These are phyloP conservation scores for Sitobion miscanthi DNA, from an alignment of 1,140 invertebrate genomes.

Conservation along the genomic window DNA sequence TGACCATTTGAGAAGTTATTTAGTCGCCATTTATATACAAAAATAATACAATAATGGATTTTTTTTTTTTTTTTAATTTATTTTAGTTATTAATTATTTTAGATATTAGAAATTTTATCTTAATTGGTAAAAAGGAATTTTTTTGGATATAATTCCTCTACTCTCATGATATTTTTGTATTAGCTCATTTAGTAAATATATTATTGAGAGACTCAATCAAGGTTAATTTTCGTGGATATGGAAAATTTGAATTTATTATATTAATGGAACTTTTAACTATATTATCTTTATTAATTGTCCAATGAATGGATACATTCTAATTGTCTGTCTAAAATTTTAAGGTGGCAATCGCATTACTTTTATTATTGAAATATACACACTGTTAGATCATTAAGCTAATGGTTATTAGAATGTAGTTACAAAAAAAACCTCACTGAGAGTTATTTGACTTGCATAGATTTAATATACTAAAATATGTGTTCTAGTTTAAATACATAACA, in stretches of 20 bases:
- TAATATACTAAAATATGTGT: not conserved
- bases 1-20: not conserved
- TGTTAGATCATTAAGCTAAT: not conserved
- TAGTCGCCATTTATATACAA: conserved; percentile 18
- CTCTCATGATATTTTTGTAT: not conserved
- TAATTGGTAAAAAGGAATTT: not conserved
- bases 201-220: conserved; percentile 3
- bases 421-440: not conserved
- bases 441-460: not conserved
- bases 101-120: not conserved
- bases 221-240: not conserved
- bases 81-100: conserved; percentile 13
- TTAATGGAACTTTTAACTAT: not conserved
- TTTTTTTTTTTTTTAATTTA: conserved; percentile 23
- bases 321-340: not conserved
- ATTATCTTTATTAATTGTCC: not conserved
- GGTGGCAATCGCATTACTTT: not conserved
- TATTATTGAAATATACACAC: not conserved
- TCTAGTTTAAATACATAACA: not conserved
- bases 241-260: conserved; percentile 1
- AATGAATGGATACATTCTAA: not conserved
- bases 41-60: conserved; percentile 14
- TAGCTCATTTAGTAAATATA: not conserved
- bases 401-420: not conserved
- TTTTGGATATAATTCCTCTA: not conserved